phyloP scores from a whole-genome alignment of 2,888 invertebrate genomes.

The Spilarctia lutea region DNA sequence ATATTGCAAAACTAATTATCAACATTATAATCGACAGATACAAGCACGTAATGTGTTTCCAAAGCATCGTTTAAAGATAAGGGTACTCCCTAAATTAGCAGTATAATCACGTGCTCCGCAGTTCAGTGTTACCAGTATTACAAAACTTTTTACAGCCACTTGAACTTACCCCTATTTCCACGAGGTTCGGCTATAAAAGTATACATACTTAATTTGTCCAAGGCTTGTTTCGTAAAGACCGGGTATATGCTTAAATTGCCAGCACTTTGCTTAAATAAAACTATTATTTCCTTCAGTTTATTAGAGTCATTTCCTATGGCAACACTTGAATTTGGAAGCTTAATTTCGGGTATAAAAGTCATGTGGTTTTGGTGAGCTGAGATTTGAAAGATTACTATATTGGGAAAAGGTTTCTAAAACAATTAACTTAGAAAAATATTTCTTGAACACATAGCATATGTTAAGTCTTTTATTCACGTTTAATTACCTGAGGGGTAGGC shows the following conservation, averaged over 20 bases:
- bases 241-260: conserved; percentile 24
- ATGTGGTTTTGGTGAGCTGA: conserved; percentile 3
- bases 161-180: conserved; percentile 37
- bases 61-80: background rate
- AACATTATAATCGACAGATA: background rate
- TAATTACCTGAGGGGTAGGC: too few species aligned
- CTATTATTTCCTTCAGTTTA: conserved; percentile 44
- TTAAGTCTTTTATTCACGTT: too few species aligned
- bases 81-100: background rate
- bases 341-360: conserved; percentile 10
- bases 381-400: conserved; percentile 4
- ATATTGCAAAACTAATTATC: background rate
- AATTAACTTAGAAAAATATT: background rate
- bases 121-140: conserved; percentile 29
- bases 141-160: conserved; percentile 50
- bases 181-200: conserved; percentile 43
- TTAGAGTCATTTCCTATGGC: conserved; percentile 28
- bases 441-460: too few species aligned
- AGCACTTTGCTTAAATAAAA: conserved; percentile 42
- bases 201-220: conserved; percentile 42
- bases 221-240: conserved; percentile 13
- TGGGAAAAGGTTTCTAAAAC: background rate
- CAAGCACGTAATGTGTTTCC: background rate
- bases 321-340: conserved; percentile 12
- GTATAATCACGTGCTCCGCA: background rate